phyloP scores from a whole-genome alignment of 2,888 invertebrate genomes.

The Sinohyriopsis cumingii region DNA sequence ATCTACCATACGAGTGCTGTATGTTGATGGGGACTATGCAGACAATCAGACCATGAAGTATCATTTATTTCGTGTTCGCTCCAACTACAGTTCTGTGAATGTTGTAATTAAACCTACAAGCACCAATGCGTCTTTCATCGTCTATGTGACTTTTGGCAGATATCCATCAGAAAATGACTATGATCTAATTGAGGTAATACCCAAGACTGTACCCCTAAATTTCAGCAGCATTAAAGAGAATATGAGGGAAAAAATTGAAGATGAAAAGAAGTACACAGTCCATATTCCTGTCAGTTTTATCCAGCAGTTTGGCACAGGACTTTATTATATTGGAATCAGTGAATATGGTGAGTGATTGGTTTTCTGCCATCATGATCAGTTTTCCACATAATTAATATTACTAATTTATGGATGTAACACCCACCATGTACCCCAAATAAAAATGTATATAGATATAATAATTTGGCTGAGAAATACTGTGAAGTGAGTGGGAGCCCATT shows the following conservation, averaged over 20 bases:
- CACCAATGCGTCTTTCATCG: constrained; percentile 23
- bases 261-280: constrained; percentile 31
- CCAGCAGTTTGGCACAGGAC: constrained; percentile 29
- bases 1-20: not conserved
- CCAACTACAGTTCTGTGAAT: constrained; percentile 27
- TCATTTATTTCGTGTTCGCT: constrained; percentile 29
- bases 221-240: not conserved
- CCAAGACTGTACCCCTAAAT: constrained; percentile 5
- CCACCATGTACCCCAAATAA: too few relatives aligned
- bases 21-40: not conserved
- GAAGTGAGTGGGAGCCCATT: too few relatives aligned
- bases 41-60: constrained; percentile 23
- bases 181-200: constrained; percentile 29
- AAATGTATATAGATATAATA: too few relatives aligned
- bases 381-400: too few relatives aligned
- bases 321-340: constrained; percentile 47
- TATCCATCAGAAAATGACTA: constrained; percentile 34
- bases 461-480: too few relatives aligned
- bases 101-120: constrained; percentile 25
- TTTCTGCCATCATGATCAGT: not conserved
- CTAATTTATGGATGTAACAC: too few relatives aligned
- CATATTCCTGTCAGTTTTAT: constrained; percentile 26
- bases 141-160: constrained; percentile 36
- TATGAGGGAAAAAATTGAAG: constrained; percentile 3
- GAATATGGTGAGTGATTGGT: constrained; percentile 28